Conservation (phyloP, 2,113 vertebrate species). For the Dasyprocta punctata region DNA sequence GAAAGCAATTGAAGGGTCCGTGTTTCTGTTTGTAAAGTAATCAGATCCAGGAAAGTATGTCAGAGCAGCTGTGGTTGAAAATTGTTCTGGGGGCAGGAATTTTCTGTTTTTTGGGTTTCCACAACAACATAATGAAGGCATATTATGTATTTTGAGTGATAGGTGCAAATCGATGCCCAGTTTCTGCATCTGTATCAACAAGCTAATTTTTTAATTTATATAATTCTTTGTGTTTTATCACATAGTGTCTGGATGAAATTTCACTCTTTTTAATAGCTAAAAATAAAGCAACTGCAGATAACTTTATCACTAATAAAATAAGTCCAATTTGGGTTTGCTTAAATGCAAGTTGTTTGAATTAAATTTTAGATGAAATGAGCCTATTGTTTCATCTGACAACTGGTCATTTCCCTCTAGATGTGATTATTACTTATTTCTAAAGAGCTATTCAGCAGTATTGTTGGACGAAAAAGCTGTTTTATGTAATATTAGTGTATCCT, state of each 20-base stretch:
- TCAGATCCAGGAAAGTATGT: background rate
- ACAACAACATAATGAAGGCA: background rate
- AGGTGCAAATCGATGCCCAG: background rate
- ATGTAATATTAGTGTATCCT: background rate
- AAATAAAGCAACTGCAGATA: background rate
- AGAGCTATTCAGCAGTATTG: background rate
- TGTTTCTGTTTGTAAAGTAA: background rate
- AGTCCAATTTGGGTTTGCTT: background rate
- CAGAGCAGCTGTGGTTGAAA: constrained; percentile 29
- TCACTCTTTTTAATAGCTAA: background rate
- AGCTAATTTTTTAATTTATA: background rate
- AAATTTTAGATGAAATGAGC: background rate
- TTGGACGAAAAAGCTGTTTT: background rate
- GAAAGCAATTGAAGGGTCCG: background rate
- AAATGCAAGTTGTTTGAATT: background rate
- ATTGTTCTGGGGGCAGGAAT: background rate
- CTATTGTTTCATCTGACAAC: background rate
- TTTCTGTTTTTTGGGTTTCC: background rate
- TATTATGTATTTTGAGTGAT: background rate
- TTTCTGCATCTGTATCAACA: background rate
- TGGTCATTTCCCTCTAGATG: background rate
- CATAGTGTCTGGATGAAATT: background rate
- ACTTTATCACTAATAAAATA: background rate
- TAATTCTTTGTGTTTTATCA: background rate
- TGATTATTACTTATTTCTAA: constrained; percentile 10